Evolutionary conservation across 2,113 vertebrate species (phyloP).

Genomic region (Petaurus breviceps): DNA sequence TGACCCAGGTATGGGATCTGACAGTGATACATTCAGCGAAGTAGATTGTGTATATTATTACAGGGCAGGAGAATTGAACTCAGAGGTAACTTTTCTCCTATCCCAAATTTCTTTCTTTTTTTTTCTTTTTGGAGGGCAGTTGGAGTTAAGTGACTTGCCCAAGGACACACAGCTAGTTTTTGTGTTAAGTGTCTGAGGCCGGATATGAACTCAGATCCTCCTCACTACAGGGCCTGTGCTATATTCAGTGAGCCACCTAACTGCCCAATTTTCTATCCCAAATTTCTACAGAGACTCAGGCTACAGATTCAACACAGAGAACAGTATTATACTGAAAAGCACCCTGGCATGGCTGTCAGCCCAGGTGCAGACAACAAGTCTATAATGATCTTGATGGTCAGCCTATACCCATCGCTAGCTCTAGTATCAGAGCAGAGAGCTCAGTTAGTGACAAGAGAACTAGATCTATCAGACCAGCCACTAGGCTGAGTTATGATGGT

Average conservation of each 20-base stretch:
- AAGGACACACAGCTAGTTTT: too few relatives aligned
- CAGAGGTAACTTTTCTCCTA: background rate
- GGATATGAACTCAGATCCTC: too few relatives aligned
- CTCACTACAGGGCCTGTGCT: too few relatives aligned
- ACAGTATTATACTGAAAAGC: background rate
- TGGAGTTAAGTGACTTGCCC: too few relatives aligned
- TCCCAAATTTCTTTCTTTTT: background rate
- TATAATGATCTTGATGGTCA: background rate
- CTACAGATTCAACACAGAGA: background rate
- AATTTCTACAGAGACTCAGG: background rate
- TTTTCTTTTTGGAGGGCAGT: too few relatives aligned
- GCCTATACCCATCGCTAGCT: background rate
- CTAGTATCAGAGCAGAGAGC: background rate
- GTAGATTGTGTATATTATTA: background rate
- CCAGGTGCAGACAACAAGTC: background rate
- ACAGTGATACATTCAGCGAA: background rate
- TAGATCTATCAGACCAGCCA: background rate
- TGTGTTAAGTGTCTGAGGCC: too few relatives aligned
- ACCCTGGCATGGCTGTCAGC: too few relatives aligned
- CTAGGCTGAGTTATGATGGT: background rate
- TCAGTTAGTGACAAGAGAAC: background rate
- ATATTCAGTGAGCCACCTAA: too few relatives aligned
- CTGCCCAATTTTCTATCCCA: too few relatives aligned
- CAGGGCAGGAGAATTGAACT: background rate
- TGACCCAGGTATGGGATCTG: background rate